Evolutionary conservation across 1,140 invertebrate genomes (phyloP).

Genomic region (Pentalonia nigronervosa): DNA sequence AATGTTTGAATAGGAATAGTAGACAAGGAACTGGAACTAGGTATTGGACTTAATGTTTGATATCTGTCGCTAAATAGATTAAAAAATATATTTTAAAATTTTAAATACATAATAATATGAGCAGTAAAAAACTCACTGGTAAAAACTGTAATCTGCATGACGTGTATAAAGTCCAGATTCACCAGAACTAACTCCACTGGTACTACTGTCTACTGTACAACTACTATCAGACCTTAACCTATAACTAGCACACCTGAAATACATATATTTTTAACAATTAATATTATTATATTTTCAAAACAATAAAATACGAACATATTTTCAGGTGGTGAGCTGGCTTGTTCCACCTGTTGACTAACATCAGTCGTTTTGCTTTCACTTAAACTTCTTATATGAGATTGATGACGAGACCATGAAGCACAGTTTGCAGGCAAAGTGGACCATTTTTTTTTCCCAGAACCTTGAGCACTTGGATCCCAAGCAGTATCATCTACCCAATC

Average conservation of each 20-base stretch:
- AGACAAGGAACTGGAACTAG: conserved; percentile 70
- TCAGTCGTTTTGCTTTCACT: conserved; percentile 62
- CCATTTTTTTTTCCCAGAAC: conserved; percentile 42
- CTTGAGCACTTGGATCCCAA: conserved; percentile 48
- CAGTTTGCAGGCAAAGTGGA: conserved; percentile 38
- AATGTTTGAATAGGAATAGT: conserved; percentile 60
- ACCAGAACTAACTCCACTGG: conserved; percentile 79
- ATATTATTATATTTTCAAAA: neutral
- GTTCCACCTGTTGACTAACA: neutral
- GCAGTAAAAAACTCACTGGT: conserved; percentile 19
- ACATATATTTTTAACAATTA: neutral
- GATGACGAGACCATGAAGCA: conserved; percentile 23
- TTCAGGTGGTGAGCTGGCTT: conserved; percentile 19
- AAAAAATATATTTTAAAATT: neutral
- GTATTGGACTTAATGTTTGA: conserved; percentile 81
- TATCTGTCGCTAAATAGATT: conserved; percentile 59
- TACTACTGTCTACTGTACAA: conserved; percentile 76
- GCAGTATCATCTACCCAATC: conserved; percentile 47
- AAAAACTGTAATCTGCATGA: conserved; percentile 42
- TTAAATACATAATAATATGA: neutral
- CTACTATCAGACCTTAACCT: conserved; percentile 60
- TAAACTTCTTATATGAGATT: conserved; percentile 61
- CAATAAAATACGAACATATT: neutral
- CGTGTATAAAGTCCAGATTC: conserved; percentile 67
- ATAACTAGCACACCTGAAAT: conserved; percentile 24